Base-by-base conservation (phyloP, 2,888 invertebrate genomes). In the Diarsia rubi region DNA sequence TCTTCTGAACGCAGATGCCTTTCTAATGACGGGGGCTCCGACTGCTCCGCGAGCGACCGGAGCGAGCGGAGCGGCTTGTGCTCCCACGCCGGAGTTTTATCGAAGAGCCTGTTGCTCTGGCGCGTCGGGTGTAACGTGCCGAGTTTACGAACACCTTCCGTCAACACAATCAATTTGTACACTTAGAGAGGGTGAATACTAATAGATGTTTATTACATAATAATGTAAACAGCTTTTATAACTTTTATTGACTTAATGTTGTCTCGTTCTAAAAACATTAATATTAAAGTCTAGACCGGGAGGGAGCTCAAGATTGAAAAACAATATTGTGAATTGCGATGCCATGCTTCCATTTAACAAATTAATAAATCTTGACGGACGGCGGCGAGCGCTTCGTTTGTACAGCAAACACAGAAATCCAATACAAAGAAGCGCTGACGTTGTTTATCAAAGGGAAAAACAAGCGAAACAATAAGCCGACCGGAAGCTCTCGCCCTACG, bases 361-460 rank as follows among this genome's bases (percentile, higher is more conserved):
- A 87, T 88, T 83, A 83, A 86, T 81, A 81, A 86, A 84, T 78
- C 60, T 85, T 68, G 77, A 81, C 67, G 70, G 71, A 63, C 70
- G 69, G 54, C 67, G 76, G 69, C 68, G 57, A 74, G 76, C 68
- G 64, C 77, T 67, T 79, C 78, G 83, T 85, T 83, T 80, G 78
- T 79, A 68, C 76, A 71, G 73, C 80, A 86, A 88, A 88, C 85
- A 86, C 80, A 24, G 74, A 82, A 85, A 85, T 92, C 90, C 92
- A 93, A 92, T 93, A 92, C 92, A 93, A 94, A 93, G 93, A 91
- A 92, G 90, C 90, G 89, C 85, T 88, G 86, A 86, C 87, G 90
- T 91, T 93, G 92, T 93, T 93, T 92, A 91, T 90, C 89, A 91
- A 91, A 90, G 89, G 90, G 81, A 91, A 90, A 91, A 92, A 88